Percentiles rank a stretch among this genome's conserved stretches.
Conservation (phyloP, 2,797 vertebrate genomes). For the Pantherophis vulpinus region DNA sequence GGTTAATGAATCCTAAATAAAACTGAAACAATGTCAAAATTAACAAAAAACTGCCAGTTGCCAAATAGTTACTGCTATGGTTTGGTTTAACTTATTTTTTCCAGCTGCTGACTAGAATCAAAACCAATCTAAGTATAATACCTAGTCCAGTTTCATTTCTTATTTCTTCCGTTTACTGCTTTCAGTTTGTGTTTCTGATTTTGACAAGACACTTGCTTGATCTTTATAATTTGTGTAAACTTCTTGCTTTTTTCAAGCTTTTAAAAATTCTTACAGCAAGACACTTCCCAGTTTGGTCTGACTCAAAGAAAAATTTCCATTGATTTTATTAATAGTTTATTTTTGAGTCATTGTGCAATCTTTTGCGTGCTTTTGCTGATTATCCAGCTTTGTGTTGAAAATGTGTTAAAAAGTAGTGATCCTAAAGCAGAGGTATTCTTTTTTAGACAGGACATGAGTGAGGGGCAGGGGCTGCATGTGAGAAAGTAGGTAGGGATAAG, state of each 20-base stretch:
- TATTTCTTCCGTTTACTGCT: conserved; percentile 37
- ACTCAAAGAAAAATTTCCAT: neutral
- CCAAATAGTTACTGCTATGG: conserved; percentile 21
- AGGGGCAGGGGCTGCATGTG: neutral
- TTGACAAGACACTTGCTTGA: conserved; percentile 30
- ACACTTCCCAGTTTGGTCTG: neutral
- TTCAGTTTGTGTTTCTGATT: conserved; percentile 60
- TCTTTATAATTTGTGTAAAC: neutral
- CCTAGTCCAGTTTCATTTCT: conserved; percentile 31
- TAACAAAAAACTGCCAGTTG: neutral
- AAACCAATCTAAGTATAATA: conserved; percentile 56
- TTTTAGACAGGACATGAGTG: neutral
- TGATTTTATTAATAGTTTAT: neutral
- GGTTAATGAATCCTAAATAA: neutral
- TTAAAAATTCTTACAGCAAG: neutral
- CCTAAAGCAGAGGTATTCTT: neutral
- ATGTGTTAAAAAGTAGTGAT: neutral
- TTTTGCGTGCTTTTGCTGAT: neutral
- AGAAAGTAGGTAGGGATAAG: neutral
- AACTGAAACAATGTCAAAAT: neutral
- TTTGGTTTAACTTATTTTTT: conserved; percentile 34
- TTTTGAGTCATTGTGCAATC: neutral
- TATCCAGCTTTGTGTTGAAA: neutral
- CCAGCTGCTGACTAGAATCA: conserved; percentile 28
- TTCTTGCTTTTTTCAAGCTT: neutral